Conservation (phyloP, 1,140 invertebrate species). For the Alviniconcha marisindica region DNA sequence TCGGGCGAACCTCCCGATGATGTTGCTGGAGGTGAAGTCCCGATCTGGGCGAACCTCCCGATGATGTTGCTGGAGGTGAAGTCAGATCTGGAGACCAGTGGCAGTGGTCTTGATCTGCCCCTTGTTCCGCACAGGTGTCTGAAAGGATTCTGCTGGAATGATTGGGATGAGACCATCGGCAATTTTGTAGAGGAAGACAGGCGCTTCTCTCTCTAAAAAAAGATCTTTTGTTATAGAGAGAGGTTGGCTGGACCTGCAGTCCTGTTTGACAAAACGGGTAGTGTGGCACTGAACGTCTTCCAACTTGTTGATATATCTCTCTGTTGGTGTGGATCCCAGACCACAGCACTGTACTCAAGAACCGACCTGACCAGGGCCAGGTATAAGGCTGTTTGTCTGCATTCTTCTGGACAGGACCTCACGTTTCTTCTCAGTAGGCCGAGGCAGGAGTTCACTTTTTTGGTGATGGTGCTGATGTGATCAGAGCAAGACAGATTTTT, state of each 20-base stretch:
- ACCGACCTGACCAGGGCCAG: slow-evolving; percentile 36
- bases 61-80: too few relatives aligned
- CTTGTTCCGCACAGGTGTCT: not conserved
- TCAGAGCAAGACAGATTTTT: slow-evolving; percentile 36
- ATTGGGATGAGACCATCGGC: slow-evolving; percentile 3
- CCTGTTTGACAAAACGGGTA: slow-evolving; percentile 35
- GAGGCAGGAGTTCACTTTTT: slow-evolving; percentile 45
- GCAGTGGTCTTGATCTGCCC: not conserved
- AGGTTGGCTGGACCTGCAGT: slow-evolving; percentile 6
- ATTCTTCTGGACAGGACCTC: slow-evolving; percentile 28
- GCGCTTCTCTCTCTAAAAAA: not conserved
- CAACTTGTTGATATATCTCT: slow-evolving; percentile 29
- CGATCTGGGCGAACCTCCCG: too few relatives aligned
- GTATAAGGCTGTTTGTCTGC: slow-evolving; percentile 42
- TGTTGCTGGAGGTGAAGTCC: too few relatives aligned
- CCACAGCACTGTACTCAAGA: slow-evolving; percentile 41
- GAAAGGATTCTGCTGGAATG: not conserved
- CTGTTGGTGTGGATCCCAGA: slow-evolving; percentile 46
- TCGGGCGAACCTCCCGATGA: too few relatives aligned
- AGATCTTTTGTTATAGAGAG: slow-evolving; percentile 29
- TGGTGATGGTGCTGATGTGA: slow-evolving; percentile 40
- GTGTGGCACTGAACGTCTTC: slow-evolving; percentile 37
- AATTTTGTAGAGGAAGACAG: slow-evolving; percentile 41
- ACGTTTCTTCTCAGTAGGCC: slow-evolving; percentile 48
- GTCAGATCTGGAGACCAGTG: too few relatives aligned